A percentile compares a stretch with the other conserved stretches of the same genome.
phyloP scores from a whole-genome alignment of 2,113 vertebrate genomes.

The Platycercus adscitus region DNA sequence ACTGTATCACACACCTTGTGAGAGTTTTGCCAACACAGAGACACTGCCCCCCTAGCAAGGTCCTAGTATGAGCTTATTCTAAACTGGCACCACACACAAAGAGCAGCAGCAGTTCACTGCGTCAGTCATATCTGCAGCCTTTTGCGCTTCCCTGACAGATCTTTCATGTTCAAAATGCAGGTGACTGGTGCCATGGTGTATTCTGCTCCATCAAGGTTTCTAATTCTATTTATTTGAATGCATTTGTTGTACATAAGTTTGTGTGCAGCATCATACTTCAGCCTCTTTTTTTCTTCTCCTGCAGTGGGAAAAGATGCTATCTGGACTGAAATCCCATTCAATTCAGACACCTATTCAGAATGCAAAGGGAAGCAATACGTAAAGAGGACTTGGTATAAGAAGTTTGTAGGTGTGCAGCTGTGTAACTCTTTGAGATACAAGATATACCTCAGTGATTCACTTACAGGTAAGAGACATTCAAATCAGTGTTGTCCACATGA shows the following conservation, averaged over 20 bases:
- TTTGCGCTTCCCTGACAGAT: not conserved
- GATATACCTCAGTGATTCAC: constrained; percentile 96
- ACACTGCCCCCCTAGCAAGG: not conserved
- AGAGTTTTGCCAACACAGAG: not conserved
- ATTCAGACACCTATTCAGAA: constrained; percentile 89
- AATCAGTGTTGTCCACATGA: not conserved
- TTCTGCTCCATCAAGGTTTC: not conserved
- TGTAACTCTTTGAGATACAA: constrained; percentile 99
- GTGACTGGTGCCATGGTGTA: not conserved
- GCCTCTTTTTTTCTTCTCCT: not conserved
- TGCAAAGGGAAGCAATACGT: constrained; percentile 93
- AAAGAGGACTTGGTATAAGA: constrained; percentile 98
- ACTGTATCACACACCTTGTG: not conserved
- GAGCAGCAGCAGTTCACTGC: not conserved
- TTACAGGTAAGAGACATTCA: constrained; percentile 84
- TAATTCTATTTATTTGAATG: not conserved
- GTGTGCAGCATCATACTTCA: not conserved
- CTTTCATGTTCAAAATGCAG: not conserved
- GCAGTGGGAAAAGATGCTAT: constrained; percentile 94
- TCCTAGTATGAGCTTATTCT: not conserved
- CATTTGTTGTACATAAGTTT: not conserved
- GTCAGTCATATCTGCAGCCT: not conserved
- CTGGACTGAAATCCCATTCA: constrained; percentile 95
- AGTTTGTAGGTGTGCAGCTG: constrained; percentile 97
- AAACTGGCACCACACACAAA: not conserved